Percentiles rank a stretch among this genome's conserved stretches.
Evolutionary conservation across 2,888 invertebrate species (phyloP).

Genomic region (Agriopis leucophaearia): DNA sequence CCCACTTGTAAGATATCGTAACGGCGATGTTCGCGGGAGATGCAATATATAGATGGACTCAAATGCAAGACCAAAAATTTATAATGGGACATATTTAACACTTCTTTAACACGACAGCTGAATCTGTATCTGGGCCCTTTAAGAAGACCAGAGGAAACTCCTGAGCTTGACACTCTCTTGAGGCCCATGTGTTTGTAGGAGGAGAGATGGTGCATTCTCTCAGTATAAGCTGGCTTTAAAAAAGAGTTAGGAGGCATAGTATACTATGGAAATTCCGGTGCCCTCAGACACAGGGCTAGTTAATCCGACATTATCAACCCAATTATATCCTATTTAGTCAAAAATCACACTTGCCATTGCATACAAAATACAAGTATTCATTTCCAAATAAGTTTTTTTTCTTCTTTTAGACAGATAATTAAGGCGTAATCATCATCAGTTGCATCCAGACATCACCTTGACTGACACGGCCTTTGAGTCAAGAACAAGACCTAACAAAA

Average conservation of each 20-base stretch:
- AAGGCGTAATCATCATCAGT: slow-evolving; percentile 20
- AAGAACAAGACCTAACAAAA: slow-evolving; percentile 35
- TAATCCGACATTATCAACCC: too few relatives aligned
- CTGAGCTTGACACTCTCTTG: not conserved
- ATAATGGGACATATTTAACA: not conserved
- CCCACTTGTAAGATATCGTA: slow-evolving; percentile 33
- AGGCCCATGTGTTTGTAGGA: too few relatives aligned
- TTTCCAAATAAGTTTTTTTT: too few relatives aligned
- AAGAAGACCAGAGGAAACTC: not conserved
- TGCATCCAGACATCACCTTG: slow-evolving; percentile 23
- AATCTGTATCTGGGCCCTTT: not conserved
- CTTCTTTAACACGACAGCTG: not conserved
- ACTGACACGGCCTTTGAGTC: slow-evolving; percentile 25
- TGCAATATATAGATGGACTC: slow-evolving; percentile 16
- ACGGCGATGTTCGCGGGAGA: slow-evolving; percentile 30
- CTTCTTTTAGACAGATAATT: not conserved
- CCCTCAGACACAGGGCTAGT: too few relatives aligned
- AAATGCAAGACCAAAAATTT: not conserved
- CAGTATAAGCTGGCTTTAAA: too few relatives aligned
- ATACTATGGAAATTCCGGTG: too few relatives aligned
- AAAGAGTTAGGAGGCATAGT: too few relatives aligned
- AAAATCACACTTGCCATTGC: too few relatives aligned
- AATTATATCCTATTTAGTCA: too few relatives aligned
- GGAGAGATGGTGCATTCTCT: too few relatives aligned
- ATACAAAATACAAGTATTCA: too few relatives aligned